Evolutionary conservation across 2,113 vertebrate species (phyloP).

Genomic region (Eurypyga helias): DNA sequence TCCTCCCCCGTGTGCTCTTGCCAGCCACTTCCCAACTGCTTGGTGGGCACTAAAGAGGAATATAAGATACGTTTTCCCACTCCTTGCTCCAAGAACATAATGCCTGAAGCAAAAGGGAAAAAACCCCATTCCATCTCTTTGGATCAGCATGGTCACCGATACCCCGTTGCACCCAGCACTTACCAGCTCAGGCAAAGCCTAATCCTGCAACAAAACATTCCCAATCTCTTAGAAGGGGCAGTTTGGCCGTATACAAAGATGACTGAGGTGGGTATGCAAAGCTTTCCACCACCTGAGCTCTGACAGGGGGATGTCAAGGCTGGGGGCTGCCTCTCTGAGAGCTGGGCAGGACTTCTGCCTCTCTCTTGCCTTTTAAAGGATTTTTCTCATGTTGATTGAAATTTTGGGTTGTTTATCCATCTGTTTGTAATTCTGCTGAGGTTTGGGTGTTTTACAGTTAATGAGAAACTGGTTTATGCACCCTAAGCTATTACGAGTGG

Average conservation of each 20-base stretch:
- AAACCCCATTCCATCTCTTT: not conserved
- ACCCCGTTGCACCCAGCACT: not conserved
- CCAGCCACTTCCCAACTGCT: not conserved
- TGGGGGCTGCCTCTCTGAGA: not conserved
- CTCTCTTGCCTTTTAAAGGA: not conserved
- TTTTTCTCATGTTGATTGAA: not conserved
- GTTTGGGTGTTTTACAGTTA: slow-evolving; percentile 18
- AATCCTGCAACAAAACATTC: not conserved
- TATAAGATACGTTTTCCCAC: not conserved
- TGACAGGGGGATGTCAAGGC: not conserved
- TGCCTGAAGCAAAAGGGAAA: not conserved
- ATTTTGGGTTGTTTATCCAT: not conserved
- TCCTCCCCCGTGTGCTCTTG: rapidly evolving
- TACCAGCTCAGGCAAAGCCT: not conserved
- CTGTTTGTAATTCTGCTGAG: slow-evolving; percentile 44
- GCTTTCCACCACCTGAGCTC: not conserved
- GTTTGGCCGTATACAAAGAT: not conserved
- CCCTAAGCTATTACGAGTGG: not conserved
- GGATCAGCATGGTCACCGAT: rapidly evolving
- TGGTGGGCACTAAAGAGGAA: not conserved
- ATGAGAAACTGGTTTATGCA: not conserved
- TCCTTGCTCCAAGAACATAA: not conserved
- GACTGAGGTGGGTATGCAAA: rapidly evolving
- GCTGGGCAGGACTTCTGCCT: not conserved
- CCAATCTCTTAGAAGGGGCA: rapidly evolving